A percentile compares a stretch with the other conserved stretches of the same genome.
phyloP scores from a whole-genome alignment of 2,797 vertebrate species.

The Silurus aristotelis region DNA sequence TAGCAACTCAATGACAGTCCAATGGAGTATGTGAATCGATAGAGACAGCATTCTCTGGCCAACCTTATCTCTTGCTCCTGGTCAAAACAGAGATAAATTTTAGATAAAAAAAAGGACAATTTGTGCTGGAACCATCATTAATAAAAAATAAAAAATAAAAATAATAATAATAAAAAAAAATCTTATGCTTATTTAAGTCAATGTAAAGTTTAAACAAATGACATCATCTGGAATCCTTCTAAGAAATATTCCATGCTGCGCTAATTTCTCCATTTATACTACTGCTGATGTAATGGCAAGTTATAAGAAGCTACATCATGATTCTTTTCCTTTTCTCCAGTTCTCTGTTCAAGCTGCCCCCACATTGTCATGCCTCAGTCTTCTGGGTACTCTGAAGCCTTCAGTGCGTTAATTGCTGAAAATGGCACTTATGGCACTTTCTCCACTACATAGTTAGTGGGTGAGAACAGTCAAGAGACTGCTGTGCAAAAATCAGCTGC shows the following conservation, averaged over 20 bases:
- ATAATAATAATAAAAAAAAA: neutral
- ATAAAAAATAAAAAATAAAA: neutral
- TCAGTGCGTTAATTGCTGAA: slow-evolving; percentile 63
- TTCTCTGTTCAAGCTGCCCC: slow-evolving; percentile 37
- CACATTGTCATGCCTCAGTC: slow-evolving; percentile 44
- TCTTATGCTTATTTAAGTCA: neutral
- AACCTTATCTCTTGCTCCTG: neutral
- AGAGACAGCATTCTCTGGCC: neutral
- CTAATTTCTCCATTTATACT: slow-evolving; percentile 5
- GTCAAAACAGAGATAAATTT: neutral
- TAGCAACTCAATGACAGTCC: neutral
- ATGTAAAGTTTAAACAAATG: slow-evolving; percentile 4
- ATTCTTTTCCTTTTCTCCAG: slow-evolving; percentile 32
- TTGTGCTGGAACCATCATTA: neutral
- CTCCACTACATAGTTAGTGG: slow-evolving; percentile 48
- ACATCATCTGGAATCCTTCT: neutral
- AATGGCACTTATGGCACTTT: slow-evolving; percentile 61
- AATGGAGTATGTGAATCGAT: neutral
- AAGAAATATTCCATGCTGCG: neutral
- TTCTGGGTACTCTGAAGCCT: slow-evolving; percentile 42
- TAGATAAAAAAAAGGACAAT: neutral
- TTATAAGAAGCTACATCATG: slow-evolving; percentile 5
- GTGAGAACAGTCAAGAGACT: slow-evolving; percentile 43
- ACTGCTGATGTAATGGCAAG: slow-evolving; percentile 17
- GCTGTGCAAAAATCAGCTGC: slow-evolving; percentile 30